Percentiles rank a stretch among this genome's conserved stretches.
These are phyloP conservation scores for Reticulitermes speratus DNA, from an alignment of 1,140 invertebrate genomes.

Conservation along the genomic window DNA sequence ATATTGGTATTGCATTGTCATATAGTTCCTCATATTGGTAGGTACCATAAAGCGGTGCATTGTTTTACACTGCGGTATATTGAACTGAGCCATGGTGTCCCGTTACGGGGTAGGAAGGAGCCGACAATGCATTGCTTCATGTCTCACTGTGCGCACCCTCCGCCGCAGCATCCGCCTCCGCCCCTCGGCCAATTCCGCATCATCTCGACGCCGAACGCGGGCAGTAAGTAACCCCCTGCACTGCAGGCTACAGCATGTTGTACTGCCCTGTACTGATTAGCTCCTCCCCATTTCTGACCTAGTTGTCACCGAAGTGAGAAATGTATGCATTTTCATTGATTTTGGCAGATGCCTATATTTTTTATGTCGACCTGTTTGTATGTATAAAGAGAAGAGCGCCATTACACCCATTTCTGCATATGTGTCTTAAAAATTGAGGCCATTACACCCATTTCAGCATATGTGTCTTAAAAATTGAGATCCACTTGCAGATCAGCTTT, in stretches of 20 bases:
- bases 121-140: slow-evolving; percentile 29
- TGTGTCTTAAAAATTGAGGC: no score
- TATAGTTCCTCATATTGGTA: not conserved
- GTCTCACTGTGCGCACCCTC: slow-evolving; percentile 26
- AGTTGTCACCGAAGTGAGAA: not conserved
- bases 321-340: no score
- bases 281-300: not conserved
- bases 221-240: slow-evolving; percentile 22
- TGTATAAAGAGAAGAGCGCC: no score
- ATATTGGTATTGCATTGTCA: no score
- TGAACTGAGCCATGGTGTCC: slow-evolving; percentile 24
- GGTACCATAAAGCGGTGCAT: not conserved
- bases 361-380: no score
- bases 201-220: slow-evolving; percentile 21
- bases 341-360: no score
- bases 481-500: no score
- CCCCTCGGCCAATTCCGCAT: slow-evolving; percentile 28
- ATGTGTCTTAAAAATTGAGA: no score
- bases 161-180: slow-evolving; percentile 26
- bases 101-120: slow-evolving; percentile 28
- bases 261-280: not conserved
- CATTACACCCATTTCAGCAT: no score
- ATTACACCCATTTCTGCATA: no score
- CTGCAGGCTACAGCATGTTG: not conserved
- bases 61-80: not conserved